phyloP scores from a whole-genome alignment of 2,888 invertebrate species.

The Alsophila aescularia region DNA sequence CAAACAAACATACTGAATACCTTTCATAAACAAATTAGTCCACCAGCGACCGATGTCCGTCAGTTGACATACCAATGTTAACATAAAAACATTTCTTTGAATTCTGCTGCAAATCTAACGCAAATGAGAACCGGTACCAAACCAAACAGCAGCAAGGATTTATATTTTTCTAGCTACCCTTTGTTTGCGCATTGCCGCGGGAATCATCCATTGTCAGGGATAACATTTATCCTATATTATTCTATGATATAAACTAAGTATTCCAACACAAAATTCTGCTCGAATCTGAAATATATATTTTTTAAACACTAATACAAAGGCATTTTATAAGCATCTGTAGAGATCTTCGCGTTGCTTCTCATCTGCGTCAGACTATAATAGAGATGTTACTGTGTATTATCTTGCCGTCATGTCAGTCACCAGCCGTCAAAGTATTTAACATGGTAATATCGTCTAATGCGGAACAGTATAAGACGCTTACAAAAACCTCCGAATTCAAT shows the following conservation, averaged over 20 bases:
- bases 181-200: no score
- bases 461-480: slow-evolving; percentile 32
- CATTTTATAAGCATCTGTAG: no score
- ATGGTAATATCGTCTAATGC: slow-evolving; percentile 42
- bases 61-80: slow-evolving; percentile 18
- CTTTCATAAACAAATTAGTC: slow-evolving; percentile 12
- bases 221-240: no score
- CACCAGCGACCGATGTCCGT: slow-evolving; percentile 9
- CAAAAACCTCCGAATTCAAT: slow-evolving; percentile 43
- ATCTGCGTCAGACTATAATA: slow-evolving; percentile 22
- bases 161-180: neutral
- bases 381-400: slow-evolving; percentile 38
- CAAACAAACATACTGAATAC: neutral
- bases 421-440: slow-evolving; percentile 45
- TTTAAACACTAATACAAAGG: no score
- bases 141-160: neutral
- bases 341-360: slow-evolving; percentile 4
- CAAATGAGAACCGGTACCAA: neutral
- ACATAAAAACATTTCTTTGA: slow-evolving; percentile 9
- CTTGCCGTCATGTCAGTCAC: slow-evolving; percentile 42
- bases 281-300: no score
- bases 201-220: neutral
- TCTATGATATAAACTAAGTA: no score
- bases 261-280: no score
- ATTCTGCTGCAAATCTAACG: neutral